Base-by-base conservation (phyloP, 1,140 invertebrate genomes). In the Ceratina japonica region DNA sequence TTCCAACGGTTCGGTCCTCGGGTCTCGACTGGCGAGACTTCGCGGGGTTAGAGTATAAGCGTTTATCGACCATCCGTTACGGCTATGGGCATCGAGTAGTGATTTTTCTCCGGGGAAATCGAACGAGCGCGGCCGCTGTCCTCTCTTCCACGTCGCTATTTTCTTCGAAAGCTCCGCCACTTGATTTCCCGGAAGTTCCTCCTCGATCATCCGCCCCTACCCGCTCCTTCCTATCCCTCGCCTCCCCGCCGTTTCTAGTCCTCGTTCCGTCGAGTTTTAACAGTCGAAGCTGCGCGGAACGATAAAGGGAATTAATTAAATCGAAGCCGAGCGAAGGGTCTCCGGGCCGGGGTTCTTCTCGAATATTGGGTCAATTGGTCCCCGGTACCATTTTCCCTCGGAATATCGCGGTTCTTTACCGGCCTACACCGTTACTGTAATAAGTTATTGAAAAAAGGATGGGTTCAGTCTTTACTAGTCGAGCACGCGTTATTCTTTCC, bases 11-110 rank as follows among this genome's bases (percentile, higher is more conserved):
- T 73, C 37, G 37, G 10, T 27, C 22, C 49, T 22, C 49, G 24
- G 49, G 27, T 31, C 27, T 31, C 27, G 27, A 31, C 37, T 49
- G 27, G 49, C 27, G 44, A 76, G 59, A 69, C 74, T 31, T 3
- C 27, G 10, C 7, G 27, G 24, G 22, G 20, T 13, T 24, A 18
- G 76, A 56, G 16, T 18, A 56, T 58, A 69, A 75, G 61, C 78
- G 54, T 81, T 85, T 84, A 84, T 85, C 59, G 72, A 73, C 63
- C 82, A 80, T 80, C 66, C 44, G 64, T 78, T 78, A 62, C 66
- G 37, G 37, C 37, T 44, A 44, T 44, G 37, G 59, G 22, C 56
- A 22, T n/a, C 75, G 64, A 61, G 44, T 31, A 59, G 68, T 24
- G 66, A 80, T 83, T 83, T 84, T 80, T 66, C 66, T 68, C 61